A percentile compares a stretch with the other conserved stretches of the same genome.
These are phyloP conservation scores for Ennomos fuscantarius DNA, from an alignment of 2,888 invertebrate genomes.

Conservation along the genomic window DNA sequence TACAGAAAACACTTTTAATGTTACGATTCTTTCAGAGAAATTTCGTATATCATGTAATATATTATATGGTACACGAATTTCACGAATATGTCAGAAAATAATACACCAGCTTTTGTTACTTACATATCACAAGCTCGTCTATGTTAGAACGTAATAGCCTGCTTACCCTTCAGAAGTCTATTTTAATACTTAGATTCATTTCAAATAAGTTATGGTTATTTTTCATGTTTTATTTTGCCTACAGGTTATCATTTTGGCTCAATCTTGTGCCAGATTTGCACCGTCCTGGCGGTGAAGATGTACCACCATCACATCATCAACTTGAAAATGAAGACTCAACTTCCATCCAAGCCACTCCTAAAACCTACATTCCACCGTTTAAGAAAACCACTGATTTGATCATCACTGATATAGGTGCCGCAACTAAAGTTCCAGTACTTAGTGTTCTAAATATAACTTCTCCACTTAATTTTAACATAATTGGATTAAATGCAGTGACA, in stretches of 20 bases:
- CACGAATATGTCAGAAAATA: not conserved
- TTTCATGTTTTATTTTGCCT: slow-evolving; percentile 38
- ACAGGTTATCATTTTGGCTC: slow-evolving; percentile 95
- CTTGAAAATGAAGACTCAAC: slow-evolving; percentile 90
- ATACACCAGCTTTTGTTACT: not conserved
- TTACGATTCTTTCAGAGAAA: too few species aligned
- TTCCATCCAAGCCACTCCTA: slow-evolving; percentile 80
- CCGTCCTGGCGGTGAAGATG: slow-evolving; percentile 94
- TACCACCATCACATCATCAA: slow-evolving; percentile 93
- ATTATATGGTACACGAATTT: slow-evolving; percentile 8
- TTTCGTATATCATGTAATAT: too few species aligned
- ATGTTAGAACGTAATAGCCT: too few species aligned
- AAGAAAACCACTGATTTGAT: slow-evolving; percentile 84
- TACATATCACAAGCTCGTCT: too few species aligned
- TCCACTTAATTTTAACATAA: slow-evolving; percentile 72
- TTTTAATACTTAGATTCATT: too few species aligned
- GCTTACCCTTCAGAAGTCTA: too few species aligned
- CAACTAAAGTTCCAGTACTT: slow-evolving; percentile 70
- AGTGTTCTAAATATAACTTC: slow-evolving; percentile 74
- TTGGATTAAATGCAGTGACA: slow-evolving; percentile 69
- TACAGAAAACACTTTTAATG: too few species aligned
- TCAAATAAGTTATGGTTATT: not conserved
- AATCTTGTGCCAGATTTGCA: slow-evolving; percentile 97
- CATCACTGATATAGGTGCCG: slow-evolving; percentile 70
- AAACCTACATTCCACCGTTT: slow-evolving; percentile 83